Evolutionary conservation across 2,888 invertebrate genomes (phyloP), one percentile per base, ranked within the genome.

Genomic region (Xylocampa areola): DNA sequence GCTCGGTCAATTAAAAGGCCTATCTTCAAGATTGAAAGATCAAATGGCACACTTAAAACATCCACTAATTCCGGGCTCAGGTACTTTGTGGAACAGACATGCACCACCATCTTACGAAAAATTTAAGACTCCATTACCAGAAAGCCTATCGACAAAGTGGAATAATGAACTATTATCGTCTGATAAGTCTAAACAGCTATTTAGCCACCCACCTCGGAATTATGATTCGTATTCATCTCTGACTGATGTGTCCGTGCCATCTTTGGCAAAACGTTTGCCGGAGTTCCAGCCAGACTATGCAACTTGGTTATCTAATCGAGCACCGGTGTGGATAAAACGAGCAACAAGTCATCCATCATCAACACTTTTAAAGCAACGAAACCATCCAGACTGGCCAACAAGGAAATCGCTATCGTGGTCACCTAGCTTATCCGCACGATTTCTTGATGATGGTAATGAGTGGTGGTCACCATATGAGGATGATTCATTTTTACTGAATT

Each of bases 271-370:
- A 21, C 43, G 43, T 10, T 32, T 43, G 5, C 5, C 19, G 14
- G 21, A 10, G 6, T 32, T 10, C 10, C 10, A n/a, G 10, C 43
- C 30, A 0, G 43, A 43, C 10, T 4, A 36, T 19, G 6, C 7
- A 7, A 8, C 6, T 14, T 8, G 5, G 45, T 17, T 45, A 4
- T 8, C 17, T 2, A 33, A 45, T 40, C 57, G 45, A 27, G 17
- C 58, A 19, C 58, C 48, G 2, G 10, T 30, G 11, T 59, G 48
- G 58, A 4, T 41, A 0, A 41, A 30, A 27, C 58, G 16, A 6
- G 36, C 59, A n/a, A 6, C 36, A 8, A 40, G 11, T 16, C 36
- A 25, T n/a, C 36, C 48, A 13, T 29, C 47, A 2, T 16, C 33
- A 17, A 13, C 40, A 4, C 47, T n/a, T 21, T 23, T 44, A 14